Conservation (phyloP, 2,113 vertebrate species). For the Oryctolagus cuniculus region DNA sequence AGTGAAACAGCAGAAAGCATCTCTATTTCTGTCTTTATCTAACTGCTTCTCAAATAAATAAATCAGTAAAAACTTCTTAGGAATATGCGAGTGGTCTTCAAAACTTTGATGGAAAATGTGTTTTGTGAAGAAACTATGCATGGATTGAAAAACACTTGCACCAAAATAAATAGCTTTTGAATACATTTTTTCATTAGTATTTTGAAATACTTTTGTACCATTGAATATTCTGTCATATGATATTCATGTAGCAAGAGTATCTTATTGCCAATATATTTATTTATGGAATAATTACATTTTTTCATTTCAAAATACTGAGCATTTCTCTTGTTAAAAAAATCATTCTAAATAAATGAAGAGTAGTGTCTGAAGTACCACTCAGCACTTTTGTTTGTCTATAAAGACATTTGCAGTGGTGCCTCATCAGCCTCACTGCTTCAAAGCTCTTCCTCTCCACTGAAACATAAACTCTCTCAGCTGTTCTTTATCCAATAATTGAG, state of each 20-base stretch:
- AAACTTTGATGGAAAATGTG: too few species aligned
- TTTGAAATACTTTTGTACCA: background rate
- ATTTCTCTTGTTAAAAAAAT: background rate
- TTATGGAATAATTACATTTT: background rate
- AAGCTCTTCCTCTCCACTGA: background rate
- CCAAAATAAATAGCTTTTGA: too few species aligned
- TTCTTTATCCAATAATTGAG: constrained; percentile 37
- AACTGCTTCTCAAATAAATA: too few species aligned
- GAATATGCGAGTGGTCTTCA: background rate
- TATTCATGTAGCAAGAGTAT: background rate
- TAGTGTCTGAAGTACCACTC: background rate
- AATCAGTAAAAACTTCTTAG: background rate
- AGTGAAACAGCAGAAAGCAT: too few species aligned
- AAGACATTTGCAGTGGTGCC: background rate
- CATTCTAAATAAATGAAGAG: background rate
- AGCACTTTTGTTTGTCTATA: background rate
- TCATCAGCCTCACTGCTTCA: background rate
- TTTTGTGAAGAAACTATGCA: too few species aligned
- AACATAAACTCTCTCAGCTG: background rate
- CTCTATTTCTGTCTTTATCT: too few species aligned
- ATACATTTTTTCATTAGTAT: too few species aligned
- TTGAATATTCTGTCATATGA: background rate
- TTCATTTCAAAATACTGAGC: background rate
- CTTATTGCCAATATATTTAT: background rate
- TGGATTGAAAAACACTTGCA: too few species aligned